phyloP scores from a whole-genome alignment of 2,113 vertebrate species.

The Hypanus sabinus region DNA sequence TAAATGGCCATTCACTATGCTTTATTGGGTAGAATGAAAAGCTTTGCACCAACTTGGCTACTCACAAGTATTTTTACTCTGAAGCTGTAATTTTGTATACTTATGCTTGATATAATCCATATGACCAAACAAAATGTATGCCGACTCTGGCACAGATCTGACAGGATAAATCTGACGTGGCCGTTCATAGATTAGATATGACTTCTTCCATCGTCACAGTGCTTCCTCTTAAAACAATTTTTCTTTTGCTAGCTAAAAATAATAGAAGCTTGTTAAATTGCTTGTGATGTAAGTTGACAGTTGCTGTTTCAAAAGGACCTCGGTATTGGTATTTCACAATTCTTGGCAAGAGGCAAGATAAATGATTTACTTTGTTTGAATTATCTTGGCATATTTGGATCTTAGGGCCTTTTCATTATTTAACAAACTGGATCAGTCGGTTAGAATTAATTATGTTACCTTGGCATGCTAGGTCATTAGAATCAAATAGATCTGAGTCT shows the following conservation, averaged over 20 bases:
- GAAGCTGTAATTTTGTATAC: background rate
- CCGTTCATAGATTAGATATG: background rate
- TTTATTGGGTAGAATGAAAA: background rate
- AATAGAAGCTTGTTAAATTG: background rate
- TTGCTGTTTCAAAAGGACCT: background rate
- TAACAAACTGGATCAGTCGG: background rate
- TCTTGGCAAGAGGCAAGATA: constrained; percentile 1
- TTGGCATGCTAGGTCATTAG: background rate
- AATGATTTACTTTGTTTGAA: constrained; percentile 2
- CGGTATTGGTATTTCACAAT: background rate
- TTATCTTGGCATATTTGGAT: constrained; percentile 24
- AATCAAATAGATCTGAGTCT: background rate
- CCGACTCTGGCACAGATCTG: background rate
- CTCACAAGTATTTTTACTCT: background rate
- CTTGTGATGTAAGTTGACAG: background rate
- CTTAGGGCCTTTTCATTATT: background rate
- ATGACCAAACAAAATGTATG: background rate
- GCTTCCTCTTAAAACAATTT: background rate
- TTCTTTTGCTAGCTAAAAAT: background rate
- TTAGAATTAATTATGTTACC: constrained; percentile 6
- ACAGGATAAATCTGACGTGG: background rate
- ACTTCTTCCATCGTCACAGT: background rate
- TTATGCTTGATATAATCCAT: background rate
- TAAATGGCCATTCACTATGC: background rate
- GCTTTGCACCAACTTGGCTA: background rate